Evolutionary conservation across 2,797 vertebrate genomes (phyloP), one percentile per base, ranked within the genome.

Genomic region (Anabacerthia variegaticeps): DNA sequence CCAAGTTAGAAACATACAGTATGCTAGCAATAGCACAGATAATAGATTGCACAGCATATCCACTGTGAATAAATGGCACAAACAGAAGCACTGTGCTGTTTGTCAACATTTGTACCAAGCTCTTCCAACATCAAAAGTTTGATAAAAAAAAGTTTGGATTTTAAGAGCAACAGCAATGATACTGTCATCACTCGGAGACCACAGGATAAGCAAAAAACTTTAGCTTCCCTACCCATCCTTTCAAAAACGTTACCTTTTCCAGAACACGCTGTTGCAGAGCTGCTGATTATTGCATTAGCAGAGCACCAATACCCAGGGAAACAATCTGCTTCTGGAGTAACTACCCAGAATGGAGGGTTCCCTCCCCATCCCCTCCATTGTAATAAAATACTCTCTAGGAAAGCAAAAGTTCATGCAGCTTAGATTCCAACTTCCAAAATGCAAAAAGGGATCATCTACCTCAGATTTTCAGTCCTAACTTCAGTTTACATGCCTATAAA

Each of bases 291-390:
- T 74, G 28, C n/a, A 73, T 24, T 14, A 85, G 27, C 5, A 88
- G 22, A 93, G 59, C 15, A 21, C 30, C 41, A 23, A 48, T 1
- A 56, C 7, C 4, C 19, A 67, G 9, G 9, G 20, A 72, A 9
- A 81, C 12, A 82, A 37, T 10, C 5, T 15, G 24, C 14, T 51
- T 63, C 36, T 48, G 48, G 9, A 56, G 21, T 7, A 84, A 58
- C 37, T 72, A 4, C 4, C n/a, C 10, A 7, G 27, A 74, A 28
- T 8, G 5, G 2, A 90, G 5, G 12, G 19, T 0, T 5, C 7
- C 5, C 12, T 73, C 22, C 26, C 9, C 15, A 24, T 4, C 7
- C 14, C 4, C 9, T 12, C 8, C 27, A 32, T 12, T 46, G 9
- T 18, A 67, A 28, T 41, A 61, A 48, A 67, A 54, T 24, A 54